These are phyloP conservation scores for Drosophila nigritarsus DNA, from an alignment of 2,888 invertebrate species.

Conservation along the genomic window DNA sequence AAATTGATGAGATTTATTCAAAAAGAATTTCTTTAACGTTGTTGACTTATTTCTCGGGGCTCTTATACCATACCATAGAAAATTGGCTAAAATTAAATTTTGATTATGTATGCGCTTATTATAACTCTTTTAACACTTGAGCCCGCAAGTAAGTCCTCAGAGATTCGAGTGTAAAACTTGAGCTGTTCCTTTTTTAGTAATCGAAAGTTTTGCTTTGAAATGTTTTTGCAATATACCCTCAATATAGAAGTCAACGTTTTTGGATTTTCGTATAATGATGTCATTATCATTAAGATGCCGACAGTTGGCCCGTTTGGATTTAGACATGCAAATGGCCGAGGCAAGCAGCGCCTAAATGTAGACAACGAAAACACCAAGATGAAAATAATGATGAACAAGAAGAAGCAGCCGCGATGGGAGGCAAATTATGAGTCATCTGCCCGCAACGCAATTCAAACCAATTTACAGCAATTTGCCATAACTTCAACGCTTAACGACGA, in stretches of 20 bases:
- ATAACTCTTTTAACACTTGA: not conserved
- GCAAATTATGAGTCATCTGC: constrained; percentile 66
- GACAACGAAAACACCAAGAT: constrained; percentile 30
- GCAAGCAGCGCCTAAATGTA: constrained; percentile 54
- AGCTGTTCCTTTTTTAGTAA: not conserved
- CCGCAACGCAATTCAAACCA: constrained; percentile 64
- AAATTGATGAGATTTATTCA: not conserved
- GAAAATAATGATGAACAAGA: constrained; percentile 34
- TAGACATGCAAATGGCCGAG: constrained; percentile 70
- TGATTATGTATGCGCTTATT: not conserved
- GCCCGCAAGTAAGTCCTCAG: not conserved
- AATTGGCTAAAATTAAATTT: not conserved
- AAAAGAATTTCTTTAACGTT: constrained; percentile 3
- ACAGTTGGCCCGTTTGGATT: constrained; percentile 45
- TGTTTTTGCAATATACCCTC: constrained; percentile 2
- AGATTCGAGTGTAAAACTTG: not conserved
- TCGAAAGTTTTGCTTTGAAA: constrained; percentile 1
- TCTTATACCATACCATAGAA: not conserved
- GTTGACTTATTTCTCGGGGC: not conserved
- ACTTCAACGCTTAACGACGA: constrained; percentile 70
- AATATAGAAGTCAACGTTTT: constrained; percentile 13
- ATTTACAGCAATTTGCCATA: constrained; percentile 76
- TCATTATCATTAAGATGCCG: constrained; percentile 72
- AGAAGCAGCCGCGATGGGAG: not conserved
- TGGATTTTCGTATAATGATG: constrained; percentile 59